These are phyloP conservation scores for Cheirogaleus medius DNA, from an alignment of 2,113 vertebrate genomes.

Conservation along the genomic window DNA sequence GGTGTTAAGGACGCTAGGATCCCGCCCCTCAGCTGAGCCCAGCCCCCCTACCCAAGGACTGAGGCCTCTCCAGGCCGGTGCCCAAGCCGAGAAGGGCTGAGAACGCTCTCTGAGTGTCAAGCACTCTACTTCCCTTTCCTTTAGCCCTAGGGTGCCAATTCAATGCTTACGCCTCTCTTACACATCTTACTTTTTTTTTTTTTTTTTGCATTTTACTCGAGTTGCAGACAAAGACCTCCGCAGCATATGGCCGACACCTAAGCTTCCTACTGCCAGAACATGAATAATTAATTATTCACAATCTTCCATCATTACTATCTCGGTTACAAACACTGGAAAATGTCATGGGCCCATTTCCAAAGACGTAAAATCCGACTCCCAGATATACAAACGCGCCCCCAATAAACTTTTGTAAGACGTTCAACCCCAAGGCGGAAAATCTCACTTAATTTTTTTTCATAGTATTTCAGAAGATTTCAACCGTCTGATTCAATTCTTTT, in stretches of 20 bases:
- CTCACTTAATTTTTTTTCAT: background rate
- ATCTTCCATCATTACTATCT: slow-evolving; percentile 74
- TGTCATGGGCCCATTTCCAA: background rate
- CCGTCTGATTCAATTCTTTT: background rate
- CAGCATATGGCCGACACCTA: slow-evolving; percentile 67
- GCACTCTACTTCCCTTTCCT: background rate
- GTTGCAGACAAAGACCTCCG: slow-evolving; percentile 71
- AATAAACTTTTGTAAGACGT: background rate
- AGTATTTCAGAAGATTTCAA: slow-evolving; percentile 11
- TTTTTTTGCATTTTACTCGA: background rate
- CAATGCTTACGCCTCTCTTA: background rate
- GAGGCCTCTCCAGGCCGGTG: accelerated
- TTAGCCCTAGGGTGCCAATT: background rate
- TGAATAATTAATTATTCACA: slow-evolving; percentile 79
- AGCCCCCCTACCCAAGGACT: background rate
- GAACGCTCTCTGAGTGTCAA: background rate
- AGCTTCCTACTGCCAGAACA: slow-evolving; percentile 63
- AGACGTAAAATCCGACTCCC: slow-evolving; percentile 6
- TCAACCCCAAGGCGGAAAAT: background rate
- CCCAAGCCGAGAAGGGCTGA: background rate
- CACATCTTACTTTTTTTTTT: background rate
- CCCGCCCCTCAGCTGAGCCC: background rate
- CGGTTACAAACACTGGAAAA: slow-evolving; percentile 51
- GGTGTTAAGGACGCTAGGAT: accelerated
- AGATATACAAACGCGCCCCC: background rate